Conservation (phyloP, 1,140 invertebrate species). For the Cylas formicarius region DNA sequence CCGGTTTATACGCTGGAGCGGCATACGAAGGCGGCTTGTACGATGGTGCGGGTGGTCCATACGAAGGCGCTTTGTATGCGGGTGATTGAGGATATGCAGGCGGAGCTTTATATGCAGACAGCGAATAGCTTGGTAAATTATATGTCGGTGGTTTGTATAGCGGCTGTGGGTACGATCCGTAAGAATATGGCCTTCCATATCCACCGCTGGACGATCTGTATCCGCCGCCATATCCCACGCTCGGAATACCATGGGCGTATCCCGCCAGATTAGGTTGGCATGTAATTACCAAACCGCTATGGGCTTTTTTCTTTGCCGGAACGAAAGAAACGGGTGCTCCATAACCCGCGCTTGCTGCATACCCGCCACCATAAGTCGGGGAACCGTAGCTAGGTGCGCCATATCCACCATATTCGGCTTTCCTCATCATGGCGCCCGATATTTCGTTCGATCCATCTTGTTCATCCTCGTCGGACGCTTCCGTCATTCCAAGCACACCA, state of each 20-base stretch:
- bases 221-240: constrained; percentile 19
- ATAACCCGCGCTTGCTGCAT: constrained; percentile 1
- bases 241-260: constrained; percentile 27
- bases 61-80: constrained; percentile 18
- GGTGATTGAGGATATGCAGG: constrained; percentile 10
- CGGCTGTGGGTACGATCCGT: constrained; percentile 17
- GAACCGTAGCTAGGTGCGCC: constrained; percentile 20
- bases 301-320: constrained; percentile 18
- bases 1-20: constrained; percentile 18
- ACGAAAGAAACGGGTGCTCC: constrained; percentile 2
- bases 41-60: constrained; percentile 8
- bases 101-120: constrained; percentile 11
- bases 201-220: constrained; percentile 20
- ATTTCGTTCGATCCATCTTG: constrained; percentile 4
- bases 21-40: constrained; percentile 17
- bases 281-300: constrained; percentile 38
- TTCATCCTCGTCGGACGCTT: constrained; percentile 18
- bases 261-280: constrained; percentile 40
- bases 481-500: constrained; percentile 10
- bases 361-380: constrained; percentile 8
- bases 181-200: constrained; percentile 16
- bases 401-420: constrained; percentile 11
- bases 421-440: constrained; percentile 11
- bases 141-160: constrained; percentile 9
- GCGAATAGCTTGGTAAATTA: constrained; percentile 14